Evolutionary conservation across 2,113 vertebrate genomes (phyloP).

Genomic region (Semicossyphus pulcher): DNA sequence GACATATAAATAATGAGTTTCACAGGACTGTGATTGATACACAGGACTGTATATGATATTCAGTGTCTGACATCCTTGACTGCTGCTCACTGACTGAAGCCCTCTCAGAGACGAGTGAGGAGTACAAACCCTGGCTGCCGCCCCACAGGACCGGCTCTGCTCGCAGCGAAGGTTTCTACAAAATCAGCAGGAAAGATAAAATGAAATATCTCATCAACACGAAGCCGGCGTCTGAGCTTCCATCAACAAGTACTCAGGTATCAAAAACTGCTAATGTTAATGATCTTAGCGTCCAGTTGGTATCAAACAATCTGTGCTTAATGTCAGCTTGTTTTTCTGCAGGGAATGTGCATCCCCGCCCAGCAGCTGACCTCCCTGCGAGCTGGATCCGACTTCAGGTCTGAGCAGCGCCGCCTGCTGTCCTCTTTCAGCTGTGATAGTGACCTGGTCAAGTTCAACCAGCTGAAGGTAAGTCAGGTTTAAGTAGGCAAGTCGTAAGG

Average conservation of each 20-base stretch:
- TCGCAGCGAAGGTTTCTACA: conserved; percentile 96
- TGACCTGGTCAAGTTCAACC: conserved; percentile 98
- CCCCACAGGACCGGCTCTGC: conserved; percentile 92
- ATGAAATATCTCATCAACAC: conserved; percentile 90
- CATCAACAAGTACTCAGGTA: conserved; percentile 89
- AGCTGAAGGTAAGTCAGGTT: conserved; percentile 89
- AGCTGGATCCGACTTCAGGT: conserved; percentile 93
- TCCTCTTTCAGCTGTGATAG: conserved; percentile 98
- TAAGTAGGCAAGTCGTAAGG: neutral
- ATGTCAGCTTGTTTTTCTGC: neutral
- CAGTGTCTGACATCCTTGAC: conserved; percentile 85
- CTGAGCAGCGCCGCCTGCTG: conserved; percentile 94
- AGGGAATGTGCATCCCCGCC: conserved; percentile 88
- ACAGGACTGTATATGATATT: neutral
- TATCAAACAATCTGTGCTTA: neutral
- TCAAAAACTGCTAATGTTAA: neutral
- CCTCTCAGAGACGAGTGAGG: conserved; percentile 85
- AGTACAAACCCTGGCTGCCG: conserved; percentile 83
- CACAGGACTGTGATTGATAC: neutral
- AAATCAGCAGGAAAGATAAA: conserved; percentile 95
- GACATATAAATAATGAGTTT: too few relatives aligned
- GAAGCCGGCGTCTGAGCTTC: conserved; percentile 84
- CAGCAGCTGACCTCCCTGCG: conserved; percentile 90
- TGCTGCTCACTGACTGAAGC: conserved; percentile 88
- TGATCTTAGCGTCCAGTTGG: neutral